phyloP scores from a whole-genome alignment of 2,888 invertebrate genomes.

The Metacarcinus magister region DNA sequence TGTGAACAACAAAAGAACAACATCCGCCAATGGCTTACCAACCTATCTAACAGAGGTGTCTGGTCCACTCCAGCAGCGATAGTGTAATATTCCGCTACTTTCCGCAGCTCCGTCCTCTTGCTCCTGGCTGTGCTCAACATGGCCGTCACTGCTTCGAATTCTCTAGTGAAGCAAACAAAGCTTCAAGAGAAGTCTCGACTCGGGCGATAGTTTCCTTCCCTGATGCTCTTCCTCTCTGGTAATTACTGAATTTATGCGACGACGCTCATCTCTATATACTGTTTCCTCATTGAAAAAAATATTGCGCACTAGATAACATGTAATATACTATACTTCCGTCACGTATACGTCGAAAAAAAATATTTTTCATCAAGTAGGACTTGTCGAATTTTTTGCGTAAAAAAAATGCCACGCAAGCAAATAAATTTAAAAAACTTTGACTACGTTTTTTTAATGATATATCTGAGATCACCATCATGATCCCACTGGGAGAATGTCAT shows the following conservation, averaged over 20 bases:
- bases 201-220: slow-evolving; percentile 17
- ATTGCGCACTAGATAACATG: background rate
- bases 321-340: background rate
- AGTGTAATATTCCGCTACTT: background rate
- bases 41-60: background rate
- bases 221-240: slow-evolving; percentile 39
- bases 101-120: background rate
- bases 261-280: background rate
- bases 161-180: background rate
- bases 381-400: background rate
- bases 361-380: background rate
- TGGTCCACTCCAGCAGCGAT: background rate
- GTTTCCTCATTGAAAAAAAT: background rate
- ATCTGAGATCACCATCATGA: slow-evolving; percentile 47
- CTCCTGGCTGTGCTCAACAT: background rate
- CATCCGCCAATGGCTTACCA: background rate
- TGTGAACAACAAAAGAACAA: slow-evolving; percentile 35
- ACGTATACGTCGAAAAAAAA: background rate
- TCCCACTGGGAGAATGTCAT: slow-evolving; percentile 43
- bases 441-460: background rate
- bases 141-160: background rate
- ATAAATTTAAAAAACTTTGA: background rate
- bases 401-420: slow-evolving; percentile 19
- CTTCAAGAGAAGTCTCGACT: background rate
- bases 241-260: background rate